Percentiles rank a stretch among this genome's conserved stretches.
Evolutionary conservation across 2,797 vertebrate species (phyloP).

Genomic region (Ciconia nigra): DNA sequence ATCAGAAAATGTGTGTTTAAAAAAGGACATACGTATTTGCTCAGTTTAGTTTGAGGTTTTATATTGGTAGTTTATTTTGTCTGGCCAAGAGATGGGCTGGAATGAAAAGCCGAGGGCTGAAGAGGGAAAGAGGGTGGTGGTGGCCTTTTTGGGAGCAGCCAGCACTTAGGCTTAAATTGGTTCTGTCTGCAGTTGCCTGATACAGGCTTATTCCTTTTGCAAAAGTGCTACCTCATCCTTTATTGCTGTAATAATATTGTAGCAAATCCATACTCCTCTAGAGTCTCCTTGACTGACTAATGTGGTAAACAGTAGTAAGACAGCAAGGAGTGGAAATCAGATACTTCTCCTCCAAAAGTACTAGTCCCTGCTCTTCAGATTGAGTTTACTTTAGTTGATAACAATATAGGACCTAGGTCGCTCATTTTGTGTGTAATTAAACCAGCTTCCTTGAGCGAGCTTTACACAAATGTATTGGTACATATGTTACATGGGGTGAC

Average conservation of each 20-base stretch:
- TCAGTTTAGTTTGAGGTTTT: not conserved
- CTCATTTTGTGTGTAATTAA: not conserved
- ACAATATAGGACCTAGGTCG: not conserved
- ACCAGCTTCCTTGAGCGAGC: not conserved
- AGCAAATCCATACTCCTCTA: not conserved
- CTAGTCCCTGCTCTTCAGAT: not conserved
- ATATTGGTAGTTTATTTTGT: not conserved
- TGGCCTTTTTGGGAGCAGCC: not conserved
- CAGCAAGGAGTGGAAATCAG: not conserved
- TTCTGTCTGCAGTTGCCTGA: not conserved
- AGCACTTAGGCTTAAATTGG: not conserved
- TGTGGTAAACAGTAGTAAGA: not conserved
- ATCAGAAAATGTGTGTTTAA: not conserved
- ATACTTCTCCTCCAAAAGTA: not conserved
- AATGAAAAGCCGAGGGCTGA: not conserved
- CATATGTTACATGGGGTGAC: not conserved
- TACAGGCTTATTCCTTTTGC: not conserved
- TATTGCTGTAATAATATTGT: not conserved
- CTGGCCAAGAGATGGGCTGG: not conserved
- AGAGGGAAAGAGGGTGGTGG: not conserved
- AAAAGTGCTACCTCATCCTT: not conserved
- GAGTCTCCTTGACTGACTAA: not conserved
- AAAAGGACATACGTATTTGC: not conserved
- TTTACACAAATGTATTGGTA: not conserved
- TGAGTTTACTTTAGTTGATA: not conserved